Percentiles rank a stretch among this genome's conserved stretches.
These are phyloP conservation scores for Sesamia nonagrioides DNA, from an alignment of 1,140 invertebrate species.

Conservation along the genomic window DNA sequence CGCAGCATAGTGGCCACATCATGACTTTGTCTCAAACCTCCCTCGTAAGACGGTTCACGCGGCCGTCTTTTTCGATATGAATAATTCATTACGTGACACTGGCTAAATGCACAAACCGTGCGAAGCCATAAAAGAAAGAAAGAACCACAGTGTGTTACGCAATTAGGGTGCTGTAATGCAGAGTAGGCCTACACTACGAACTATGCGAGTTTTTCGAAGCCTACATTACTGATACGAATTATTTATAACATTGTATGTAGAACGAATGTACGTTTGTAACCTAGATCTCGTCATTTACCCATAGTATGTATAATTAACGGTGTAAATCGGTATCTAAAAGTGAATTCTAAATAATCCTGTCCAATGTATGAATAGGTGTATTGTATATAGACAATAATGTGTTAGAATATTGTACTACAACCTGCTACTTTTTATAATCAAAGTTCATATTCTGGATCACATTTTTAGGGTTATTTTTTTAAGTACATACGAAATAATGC, in stretches of 20 bases:
- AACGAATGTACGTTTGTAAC: slow-evolving; percentile 39
- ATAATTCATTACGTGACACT: too few species aligned
- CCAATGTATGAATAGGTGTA: slow-evolving; percentile 73
- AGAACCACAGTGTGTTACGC: too few species aligned
- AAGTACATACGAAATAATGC: slow-evolving; percentile 3
- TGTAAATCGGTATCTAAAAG: slow-evolving; percentile 48
- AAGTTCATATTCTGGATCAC: neutral
- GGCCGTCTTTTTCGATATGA: too few species aligned
- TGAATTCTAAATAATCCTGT: slow-evolving; percentile 59
- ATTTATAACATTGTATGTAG: slow-evolving; percentile 50
- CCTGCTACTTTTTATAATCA: neutral
- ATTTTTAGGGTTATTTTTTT: slow-evolving; percentile 17
- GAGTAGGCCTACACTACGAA: slow-evolving; percentile 8
- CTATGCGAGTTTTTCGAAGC: slow-evolving; percentile 22
- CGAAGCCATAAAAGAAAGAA: too few species aligned
- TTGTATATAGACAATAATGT: slow-evolving; percentile 81
- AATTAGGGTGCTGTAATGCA: too few species aligned
- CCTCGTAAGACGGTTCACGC: too few species aligned
- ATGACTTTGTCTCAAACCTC: too few species aligned
- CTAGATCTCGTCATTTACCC: slow-evolving; percentile 41
- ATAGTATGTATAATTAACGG: slow-evolving; percentile 6
- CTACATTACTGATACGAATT: slow-evolving; percentile 58
- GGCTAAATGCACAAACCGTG: too few species aligned
- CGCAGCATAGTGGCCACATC: too few species aligned
- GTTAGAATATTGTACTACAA: slow-evolving; percentile 48